Percentiles rank a stretch among this genome's conserved stretches.
Conservation (phyloP, 30 jellyfish, hydroid and myxozoan species). For the Sanderia malayensis region DNA sequence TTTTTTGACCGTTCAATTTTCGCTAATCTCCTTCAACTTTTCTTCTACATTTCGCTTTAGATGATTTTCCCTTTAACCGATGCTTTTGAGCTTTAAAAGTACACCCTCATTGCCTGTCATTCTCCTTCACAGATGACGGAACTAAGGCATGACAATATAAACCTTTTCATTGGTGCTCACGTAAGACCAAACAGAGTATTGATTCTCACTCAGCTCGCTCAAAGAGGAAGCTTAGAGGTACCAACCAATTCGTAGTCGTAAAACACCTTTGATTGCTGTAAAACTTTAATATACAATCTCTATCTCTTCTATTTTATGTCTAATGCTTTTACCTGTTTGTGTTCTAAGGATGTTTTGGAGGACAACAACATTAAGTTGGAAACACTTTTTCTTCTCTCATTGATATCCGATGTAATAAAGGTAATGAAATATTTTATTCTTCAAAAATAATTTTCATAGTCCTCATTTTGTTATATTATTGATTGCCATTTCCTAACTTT, state of each 20-base stretch:
- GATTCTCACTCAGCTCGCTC: constrained; percentile 81
- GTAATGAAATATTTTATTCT: no score
- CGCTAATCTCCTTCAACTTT: no score
- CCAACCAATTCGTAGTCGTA: not conserved
- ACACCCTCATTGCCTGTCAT: no score
- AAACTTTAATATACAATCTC: no score
- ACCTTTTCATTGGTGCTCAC: constrained; percentile 91
- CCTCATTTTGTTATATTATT: no score
- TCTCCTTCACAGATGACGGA: constrained; percentile 78
- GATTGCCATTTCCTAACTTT: not conserved
- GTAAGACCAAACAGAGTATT: constrained; percentile 64
- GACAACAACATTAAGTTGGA: constrained; percentile 48
- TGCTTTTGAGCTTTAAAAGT: no score
- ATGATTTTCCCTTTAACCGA: no score
- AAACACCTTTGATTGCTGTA: no score
- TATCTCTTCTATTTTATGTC: no score
- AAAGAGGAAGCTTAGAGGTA: constrained; percentile 95
- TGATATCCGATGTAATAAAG: constrained; percentile 57
- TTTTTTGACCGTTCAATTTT: no score
- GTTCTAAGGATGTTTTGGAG: constrained; percentile 70
- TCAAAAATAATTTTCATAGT: no score
- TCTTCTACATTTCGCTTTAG: no score
- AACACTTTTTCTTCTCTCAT: constrained; percentile 60
- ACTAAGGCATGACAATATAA: constrained; percentile 90
- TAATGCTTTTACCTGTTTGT: not conserved